Evolutionary conservation across 1,140 invertebrate species (phyloP), one percentile per base, ranked within the genome.

Genomic region (Megalopta genalis): DNA sequence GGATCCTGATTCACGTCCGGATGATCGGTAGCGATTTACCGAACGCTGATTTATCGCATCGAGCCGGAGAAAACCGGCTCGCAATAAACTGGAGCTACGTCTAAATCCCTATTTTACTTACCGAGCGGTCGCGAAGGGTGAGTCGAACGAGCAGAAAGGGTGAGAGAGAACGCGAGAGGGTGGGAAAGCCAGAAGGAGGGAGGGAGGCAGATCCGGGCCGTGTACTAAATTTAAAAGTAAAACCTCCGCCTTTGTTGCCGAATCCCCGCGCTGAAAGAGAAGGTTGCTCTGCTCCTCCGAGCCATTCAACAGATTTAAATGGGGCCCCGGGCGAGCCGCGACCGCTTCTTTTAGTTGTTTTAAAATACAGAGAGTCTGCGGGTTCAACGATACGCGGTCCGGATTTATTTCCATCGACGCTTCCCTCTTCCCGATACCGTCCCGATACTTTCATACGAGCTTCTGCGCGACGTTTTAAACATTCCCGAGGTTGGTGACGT

Each of bases 211-310:
- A 75, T 77, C 75, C 88, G 89, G 85, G 85, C 82, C 84, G 87
- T 89, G 87, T 90, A 91, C 88, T 90, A 92, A 90, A 91, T 92
- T 92, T 90, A 90, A 90, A 87, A 89, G 85, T 88, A 89, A 90
- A 90, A 89, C 87, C 88, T 86, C 88, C 82, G 89, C 87, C 85
- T 90, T 90, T 91, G 88, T 89, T 90, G 84, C 82, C 81, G 88
- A 91, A 91, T 89, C 90, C 88, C 85, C 65, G 81, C 70, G 83
- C 81, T 84, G 88, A 88, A 90, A 90, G 88, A 88, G 83, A 88
- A 87, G 85, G 85, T 82, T 77, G 85, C 85, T 80, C 71, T 74
- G 82, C 87, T 83, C 77, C 83, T 85, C 80, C 84, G 86, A 87
- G 86, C 88, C 86, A 90, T 91, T 91, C 86, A 90, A 90, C 87